Evolutionary conservation across 2,797 vertebrate genomes (phyloP).

Genomic region (Poecile montanus): DNA sequence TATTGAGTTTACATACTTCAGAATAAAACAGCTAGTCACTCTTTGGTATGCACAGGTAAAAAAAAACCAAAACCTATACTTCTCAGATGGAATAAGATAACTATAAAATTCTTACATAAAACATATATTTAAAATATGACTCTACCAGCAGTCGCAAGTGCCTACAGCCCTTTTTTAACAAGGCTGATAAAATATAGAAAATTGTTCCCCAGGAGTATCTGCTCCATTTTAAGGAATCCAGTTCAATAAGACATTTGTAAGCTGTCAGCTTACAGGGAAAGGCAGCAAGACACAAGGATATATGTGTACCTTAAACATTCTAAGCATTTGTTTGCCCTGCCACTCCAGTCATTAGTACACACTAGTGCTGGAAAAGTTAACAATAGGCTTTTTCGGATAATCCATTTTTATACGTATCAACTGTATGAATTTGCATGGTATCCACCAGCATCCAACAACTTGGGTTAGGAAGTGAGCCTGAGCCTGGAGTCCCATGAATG

Average conservation of each 20-base stretch:
- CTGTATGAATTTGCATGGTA: not conserved
- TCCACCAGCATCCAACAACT: not conserved
- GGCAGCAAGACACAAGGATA: not conserved
- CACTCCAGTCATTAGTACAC: not conserved
- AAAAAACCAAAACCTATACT: not conserved
- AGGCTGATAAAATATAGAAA: not conserved
- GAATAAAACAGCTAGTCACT: slow-evolving; percentile 55
- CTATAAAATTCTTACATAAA: not conserved
- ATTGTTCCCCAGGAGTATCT: not conserved
- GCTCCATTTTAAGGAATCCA: not conserved
- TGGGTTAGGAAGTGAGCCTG: not conserved
- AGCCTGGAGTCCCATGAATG: not conserved
- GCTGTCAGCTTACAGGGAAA: slow-evolving; percentile 3
- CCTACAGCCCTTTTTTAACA: not conserved
- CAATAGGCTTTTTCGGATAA: not conserved
- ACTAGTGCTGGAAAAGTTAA: not conserved
- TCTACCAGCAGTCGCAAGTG: not conserved
- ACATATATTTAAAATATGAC: not conserved
- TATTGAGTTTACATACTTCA: slow-evolving; percentile 56
- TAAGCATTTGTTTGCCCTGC: not conserved
- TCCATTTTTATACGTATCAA: not conserved
- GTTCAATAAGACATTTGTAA: slow-evolving; percentile 35
- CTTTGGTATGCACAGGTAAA: not conserved
- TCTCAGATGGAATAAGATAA: not conserved
- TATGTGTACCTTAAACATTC: not conserved